A percentile compares a stretch with the other conserved stretches of the same genome.
Conservation (phyloP, 2,113 vertebrate genomes). For the Galeopterus variegatus region DNA sequence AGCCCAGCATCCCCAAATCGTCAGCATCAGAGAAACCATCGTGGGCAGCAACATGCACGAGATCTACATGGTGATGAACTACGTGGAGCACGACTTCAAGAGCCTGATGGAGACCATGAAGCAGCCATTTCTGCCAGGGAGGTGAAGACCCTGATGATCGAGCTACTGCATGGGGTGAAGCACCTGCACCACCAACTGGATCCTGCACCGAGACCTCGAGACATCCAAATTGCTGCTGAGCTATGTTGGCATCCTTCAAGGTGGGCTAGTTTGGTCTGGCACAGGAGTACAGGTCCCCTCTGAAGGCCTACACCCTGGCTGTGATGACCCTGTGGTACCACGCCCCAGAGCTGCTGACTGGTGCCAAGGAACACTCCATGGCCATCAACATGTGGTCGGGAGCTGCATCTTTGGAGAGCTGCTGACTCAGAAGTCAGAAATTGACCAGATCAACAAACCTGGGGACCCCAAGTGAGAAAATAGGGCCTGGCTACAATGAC, state of each 20-base stretch:
- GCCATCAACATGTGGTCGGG: slow-evolving; percentile 99
- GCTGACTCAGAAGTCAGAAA: slow-evolving; percentile 98
- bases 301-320: slow-evolving; percentile 98
- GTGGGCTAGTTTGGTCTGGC: slow-evolving; percentile 98
- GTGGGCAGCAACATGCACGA: slow-evolving; percentile 99
- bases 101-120: slow-evolving; percentile 99
- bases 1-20: no score
- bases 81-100: slow-evolving; percentile 98
- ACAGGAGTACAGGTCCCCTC: slow-evolving; percentile 96
- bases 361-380: slow-evolving; percentile 99
- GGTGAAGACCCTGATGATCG: slow-evolving; percentile 99
- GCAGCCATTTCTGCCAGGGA: slow-evolving; percentile 98
- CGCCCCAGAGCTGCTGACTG: slow-evolving; percentile 96
- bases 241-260: slow-evolving; percentile 95
- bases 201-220: slow-evolving; percentile 97
- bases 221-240: slow-evolving; percentile 97
- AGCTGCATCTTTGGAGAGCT: slow-evolving; percentile 99
- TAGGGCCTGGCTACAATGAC: slow-evolving; percentile 98
- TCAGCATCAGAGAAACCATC: slow-evolving; percentile 91
- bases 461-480: slow-evolving; percentile 98
- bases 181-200: slow-evolving; percentile 99
- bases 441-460: slow-evolving; percentile 99
- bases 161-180: slow-evolving; percentile 95
- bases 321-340: slow-evolving; percentile 99
- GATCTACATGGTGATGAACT: slow-evolving; percentile 99